These are phyloP conservation scores for Drosophila koepferae DNA, from an alignment of 2,888 invertebrate species.

Conservation along the genomic window DNA sequence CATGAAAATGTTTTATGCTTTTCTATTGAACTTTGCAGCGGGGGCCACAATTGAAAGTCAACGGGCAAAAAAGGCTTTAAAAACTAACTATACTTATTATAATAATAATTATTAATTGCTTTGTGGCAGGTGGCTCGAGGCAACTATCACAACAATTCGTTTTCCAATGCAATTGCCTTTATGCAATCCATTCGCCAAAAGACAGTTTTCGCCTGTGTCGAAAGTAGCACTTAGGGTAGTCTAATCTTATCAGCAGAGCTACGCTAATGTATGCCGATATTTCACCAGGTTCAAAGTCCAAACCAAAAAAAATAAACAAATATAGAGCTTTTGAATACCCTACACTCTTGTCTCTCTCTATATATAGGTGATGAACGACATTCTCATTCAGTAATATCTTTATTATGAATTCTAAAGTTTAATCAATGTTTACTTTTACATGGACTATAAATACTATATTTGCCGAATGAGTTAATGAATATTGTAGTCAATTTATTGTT, in stretches of 20 bases:
- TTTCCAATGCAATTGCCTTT: constrained; percentile 19
- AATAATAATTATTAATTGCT: constrained; percentile 76
- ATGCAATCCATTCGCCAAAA: constrained; percentile 11
- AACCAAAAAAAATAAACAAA: not conserved
- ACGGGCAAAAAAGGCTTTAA: constrained; percentile 13
- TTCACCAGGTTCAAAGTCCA: constrained; percentile 55
- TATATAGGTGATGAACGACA: not conserved
- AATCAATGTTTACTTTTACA: not conserved
- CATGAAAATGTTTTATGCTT: constrained; percentile 57
- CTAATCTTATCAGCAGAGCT: constrained; percentile 61
- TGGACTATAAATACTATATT: not conserved
- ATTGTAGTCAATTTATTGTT: constrained; percentile 1
- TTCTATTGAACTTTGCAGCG: constrained; percentile 65
- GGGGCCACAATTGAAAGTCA: constrained; percentile 43
- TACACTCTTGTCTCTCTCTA: not conserved
- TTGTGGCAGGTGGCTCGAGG: constrained; percentile 43
- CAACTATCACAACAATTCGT: constrained; percentile 33
- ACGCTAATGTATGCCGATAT: constrained; percentile 51
- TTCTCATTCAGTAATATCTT: not conserved
- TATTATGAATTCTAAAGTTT: not conserved
- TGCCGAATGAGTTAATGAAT: not conserved
- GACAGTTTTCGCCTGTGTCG: constrained; percentile 16
- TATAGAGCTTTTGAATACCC: constrained; percentile 12
- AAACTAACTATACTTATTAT: constrained; percentile 48
- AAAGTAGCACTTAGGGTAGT: constrained; percentile 16